Conservation (phyloP, 2,797 vertebrate genomes). For the Toxotes lorentzi region DNA sequence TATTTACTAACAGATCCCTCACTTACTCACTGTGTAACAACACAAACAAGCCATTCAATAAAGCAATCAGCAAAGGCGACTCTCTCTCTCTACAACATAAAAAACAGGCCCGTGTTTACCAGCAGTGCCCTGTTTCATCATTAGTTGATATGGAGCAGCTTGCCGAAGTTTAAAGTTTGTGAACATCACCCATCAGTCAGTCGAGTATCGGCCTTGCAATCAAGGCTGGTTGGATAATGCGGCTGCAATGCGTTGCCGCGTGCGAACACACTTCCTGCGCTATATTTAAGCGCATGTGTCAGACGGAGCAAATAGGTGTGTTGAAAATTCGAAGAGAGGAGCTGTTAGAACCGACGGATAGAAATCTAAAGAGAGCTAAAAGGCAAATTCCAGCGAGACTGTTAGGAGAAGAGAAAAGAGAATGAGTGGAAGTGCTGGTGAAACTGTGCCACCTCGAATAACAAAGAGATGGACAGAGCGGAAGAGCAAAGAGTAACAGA, state of each 20-base stretch:
- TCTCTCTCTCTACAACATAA: slow-evolving; percentile 25
- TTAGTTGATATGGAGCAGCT: slow-evolving; percentile 52
- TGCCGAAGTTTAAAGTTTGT: slow-evolving; percentile 42
- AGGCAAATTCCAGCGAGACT: not conserved
- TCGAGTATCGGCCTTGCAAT: slow-evolving; percentile 25
- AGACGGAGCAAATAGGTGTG: slow-evolving; percentile 3
- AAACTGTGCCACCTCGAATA: slow-evolving; percentile 28
- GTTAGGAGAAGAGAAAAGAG: not conserved
- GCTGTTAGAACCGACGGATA: slow-evolving; percentile 3
- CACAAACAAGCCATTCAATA: slow-evolving; percentile 62
- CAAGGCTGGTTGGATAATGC: slow-evolving; percentile 12
- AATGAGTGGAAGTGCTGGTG: not conserved
- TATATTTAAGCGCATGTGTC: slow-evolving; percentile 13
- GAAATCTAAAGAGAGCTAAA: not conserved
- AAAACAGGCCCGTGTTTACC: slow-evolving; percentile 29
- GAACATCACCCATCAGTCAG: slow-evolving; percentile 38
- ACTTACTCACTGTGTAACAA: slow-evolving; percentile 40
- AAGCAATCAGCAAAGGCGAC: slow-evolving; percentile 52
- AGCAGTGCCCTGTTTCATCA: slow-evolving; percentile 54
- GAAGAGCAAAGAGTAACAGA: slow-evolving; percentile 32
- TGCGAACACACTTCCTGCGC: not conserved
- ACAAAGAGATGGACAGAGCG: slow-evolving; percentile 17
- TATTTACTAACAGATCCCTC: slow-evolving; percentile 52
- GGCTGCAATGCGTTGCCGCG: not conserved
- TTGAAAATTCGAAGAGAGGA: slow-evolving; percentile 9